phyloP scores from a whole-genome alignment of 2,888 invertebrate genomes.

The Calliscelio sp. region DNA sequence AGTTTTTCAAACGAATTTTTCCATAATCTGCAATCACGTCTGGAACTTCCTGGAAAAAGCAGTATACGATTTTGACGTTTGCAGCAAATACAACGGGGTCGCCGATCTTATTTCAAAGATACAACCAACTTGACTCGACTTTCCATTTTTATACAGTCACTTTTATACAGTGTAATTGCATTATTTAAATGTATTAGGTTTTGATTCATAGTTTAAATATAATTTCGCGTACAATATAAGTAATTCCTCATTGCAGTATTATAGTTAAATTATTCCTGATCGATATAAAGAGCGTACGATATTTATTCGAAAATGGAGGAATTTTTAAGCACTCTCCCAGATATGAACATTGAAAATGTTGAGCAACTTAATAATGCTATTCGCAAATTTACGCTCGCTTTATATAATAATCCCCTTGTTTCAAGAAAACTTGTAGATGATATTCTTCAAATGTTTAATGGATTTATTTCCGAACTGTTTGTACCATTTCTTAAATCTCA shows the following conservation, averaged over 20 bases:
- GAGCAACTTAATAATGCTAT: neutral
- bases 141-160: neutral
- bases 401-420: neutral
- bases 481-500: neutral
- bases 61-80: constrained; percentile 21
- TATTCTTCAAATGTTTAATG: neutral
- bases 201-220: too few relatives aligned
- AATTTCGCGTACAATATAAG: too few relatives aligned
- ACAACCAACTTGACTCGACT: neutral
- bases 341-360: neutral
- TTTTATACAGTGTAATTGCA: too few relatives aligned
- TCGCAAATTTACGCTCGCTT: neutral
- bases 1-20: constrained; percentile 34
- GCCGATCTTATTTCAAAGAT: neutral
- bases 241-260: too few relatives aligned
- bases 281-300: too few relatives aligned
- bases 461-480: neutral
- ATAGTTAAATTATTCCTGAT: too few relatives aligned
- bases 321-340: neutral
- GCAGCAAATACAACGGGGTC: too few relatives aligned
- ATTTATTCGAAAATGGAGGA: too few relatives aligned
- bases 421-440: neutral
- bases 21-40: constrained; percentile 52
- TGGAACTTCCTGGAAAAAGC: constrained; percentile 53
- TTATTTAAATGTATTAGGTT: too few relatives aligned